Percentiles rank a stretch among this genome's conserved stretches.
These are phyloP conservation scores for Camponotus floridanus DNA, from an alignment of 1,140 invertebrate species.

Conservation along the genomic window DNA sequence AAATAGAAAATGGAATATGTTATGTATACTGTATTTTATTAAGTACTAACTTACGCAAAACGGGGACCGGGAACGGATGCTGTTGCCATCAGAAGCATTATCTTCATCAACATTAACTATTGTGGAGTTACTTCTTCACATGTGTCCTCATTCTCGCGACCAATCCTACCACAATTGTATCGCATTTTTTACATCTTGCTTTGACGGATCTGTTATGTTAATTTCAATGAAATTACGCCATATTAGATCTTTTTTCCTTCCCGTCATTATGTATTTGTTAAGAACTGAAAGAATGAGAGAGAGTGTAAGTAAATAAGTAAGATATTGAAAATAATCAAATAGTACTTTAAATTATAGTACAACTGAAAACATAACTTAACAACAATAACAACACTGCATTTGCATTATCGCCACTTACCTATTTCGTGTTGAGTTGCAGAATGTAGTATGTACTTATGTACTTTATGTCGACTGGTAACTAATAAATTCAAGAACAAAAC, in stretches of 20 bases:
- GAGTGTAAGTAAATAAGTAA: neutral
- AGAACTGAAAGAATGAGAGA: neutral
- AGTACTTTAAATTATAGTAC: neutral
- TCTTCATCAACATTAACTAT: conserved; percentile 13
- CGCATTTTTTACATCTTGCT: conserved; percentile 28
- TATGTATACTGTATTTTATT: neutral
- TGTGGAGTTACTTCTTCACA: neutral
- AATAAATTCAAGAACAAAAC: neutral
- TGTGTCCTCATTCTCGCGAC: conserved; percentile 6
- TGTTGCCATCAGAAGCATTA: conserved; percentile 11
- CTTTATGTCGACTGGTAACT: too few species aligned
- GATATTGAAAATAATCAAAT: conserved; percentile 10
- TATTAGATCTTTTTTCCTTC: conserved; percentile 23
- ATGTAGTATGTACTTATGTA: too few species aligned
- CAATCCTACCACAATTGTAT: conserved; percentile 17
- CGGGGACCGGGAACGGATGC: neutral
- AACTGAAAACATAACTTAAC: neutral
- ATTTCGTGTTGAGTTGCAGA: neutral
- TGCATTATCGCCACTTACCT: neutral
- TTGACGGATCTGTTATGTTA: conserved; percentile 4
- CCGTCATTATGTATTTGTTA: conserved; percentile 28
- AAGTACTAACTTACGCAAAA: conserved; percentile 7
- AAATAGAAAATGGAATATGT: conserved; percentile 17
- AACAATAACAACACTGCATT: neutral
- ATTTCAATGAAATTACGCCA: conserved; percentile 20